A percentile compares a stretch with the other conserved stretches of the same genome.
phyloP scores from a whole-genome alignment of 2,797 vertebrate species.

The Poliocrania exsul region DNA sequence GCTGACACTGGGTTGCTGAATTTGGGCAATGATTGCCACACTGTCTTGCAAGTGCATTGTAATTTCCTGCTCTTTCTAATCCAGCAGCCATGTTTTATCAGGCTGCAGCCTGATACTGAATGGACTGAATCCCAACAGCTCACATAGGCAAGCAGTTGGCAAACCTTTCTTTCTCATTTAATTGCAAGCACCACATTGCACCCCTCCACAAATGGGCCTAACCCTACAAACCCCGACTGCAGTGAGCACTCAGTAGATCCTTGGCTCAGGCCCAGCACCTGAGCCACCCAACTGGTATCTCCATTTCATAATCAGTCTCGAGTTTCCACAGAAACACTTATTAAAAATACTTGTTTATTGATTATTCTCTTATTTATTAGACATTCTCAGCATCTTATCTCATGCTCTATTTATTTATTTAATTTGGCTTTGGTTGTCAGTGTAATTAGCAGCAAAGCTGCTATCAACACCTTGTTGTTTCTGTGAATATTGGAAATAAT shows the following conservation, averaged over 20 bases:
- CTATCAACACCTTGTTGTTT: not conserved
- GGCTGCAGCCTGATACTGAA: not conserved
- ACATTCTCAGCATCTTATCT: not conserved
- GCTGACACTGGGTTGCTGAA: not conserved
- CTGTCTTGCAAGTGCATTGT: not conserved
- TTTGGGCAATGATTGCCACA: not conserved
- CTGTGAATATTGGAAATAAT: not conserved
- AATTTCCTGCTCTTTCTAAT: not conserved
- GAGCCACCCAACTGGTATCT: not conserved
- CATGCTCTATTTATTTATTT: not conserved
- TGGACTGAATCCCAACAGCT: not conserved
- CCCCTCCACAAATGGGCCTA: not conserved
- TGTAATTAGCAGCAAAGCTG: not conserved
- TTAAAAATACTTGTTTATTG: not conserved
- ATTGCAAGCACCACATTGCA: not conserved
- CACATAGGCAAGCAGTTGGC: not conserved
- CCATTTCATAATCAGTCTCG: not conserved
- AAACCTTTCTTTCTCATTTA: not conserved
- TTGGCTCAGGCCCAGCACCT: not conserved
- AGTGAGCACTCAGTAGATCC: not conserved
- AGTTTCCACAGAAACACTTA: not conserved
- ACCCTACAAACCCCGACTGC: not conserved
- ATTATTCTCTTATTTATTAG: not conserved
- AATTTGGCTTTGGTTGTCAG: not conserved
- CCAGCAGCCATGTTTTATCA: not conserved